A percentile compares a stretch with the other conserved stretches of the same genome.
Evolutionary conservation across 1,140 invertebrate species (phyloP).

Genomic region (Bombyx mandarina): DNA sequence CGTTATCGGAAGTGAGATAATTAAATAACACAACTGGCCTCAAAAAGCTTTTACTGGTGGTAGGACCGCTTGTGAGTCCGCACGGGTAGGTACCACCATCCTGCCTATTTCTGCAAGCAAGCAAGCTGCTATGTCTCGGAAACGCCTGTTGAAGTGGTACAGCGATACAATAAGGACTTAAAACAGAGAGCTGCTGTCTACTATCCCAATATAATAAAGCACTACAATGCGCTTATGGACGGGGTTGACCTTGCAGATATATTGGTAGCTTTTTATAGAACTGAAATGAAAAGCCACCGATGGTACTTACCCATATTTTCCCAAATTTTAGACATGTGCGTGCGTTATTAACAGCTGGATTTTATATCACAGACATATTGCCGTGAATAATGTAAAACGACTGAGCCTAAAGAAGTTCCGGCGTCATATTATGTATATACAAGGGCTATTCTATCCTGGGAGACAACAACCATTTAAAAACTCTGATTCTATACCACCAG

Average conservation of each 20-base stretch:
- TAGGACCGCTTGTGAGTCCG: no score
- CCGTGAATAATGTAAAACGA: constrained; percentile 13
- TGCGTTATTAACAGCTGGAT: constrained; percentile 19
- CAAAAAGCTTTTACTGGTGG: no score
- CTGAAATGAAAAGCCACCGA: constrained; percentile 19
- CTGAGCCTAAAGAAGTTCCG: constrained; percentile 15
- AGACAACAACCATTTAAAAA: constrained; percentile 12
- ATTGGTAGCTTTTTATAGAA: constrained; percentile 16
- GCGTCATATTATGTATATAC: constrained; percentile 10
- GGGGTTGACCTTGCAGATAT: constrained; percentile 24
- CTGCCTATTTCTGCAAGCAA: neutral
- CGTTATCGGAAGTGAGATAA: no score
- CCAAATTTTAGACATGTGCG: constrained; percentile 21
- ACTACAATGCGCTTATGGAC: constrained; percentile 23
- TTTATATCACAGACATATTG: constrained; percentile 17
- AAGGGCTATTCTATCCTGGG: constrained; percentile 13
- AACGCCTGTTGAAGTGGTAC: constrained; percentile 8
- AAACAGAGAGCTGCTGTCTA: constrained; percentile 13
- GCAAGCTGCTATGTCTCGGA: constrained; percentile 19
- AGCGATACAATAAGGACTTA: constrained; percentile 9
- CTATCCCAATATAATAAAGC: constrained; percentile 23
- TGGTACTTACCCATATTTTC: constrained; percentile 22
- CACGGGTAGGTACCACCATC: no score
- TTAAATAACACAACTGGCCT: no score
- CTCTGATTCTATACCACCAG: constrained; percentile 12